Conservation (phyloP, 2,888 invertebrate species). For the Apamea epomidion region DNA sequence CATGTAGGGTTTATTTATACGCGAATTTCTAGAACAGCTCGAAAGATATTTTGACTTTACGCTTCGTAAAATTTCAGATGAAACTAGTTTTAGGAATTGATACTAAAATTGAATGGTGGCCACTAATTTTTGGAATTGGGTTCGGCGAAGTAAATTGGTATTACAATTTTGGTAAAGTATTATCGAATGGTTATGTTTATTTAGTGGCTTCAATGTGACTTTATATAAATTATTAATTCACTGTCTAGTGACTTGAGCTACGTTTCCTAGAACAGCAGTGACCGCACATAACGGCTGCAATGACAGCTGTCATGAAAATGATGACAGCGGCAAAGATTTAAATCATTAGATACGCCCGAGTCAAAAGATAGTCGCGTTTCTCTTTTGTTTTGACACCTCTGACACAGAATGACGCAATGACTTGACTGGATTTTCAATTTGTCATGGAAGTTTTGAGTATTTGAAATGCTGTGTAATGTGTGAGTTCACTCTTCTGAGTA, state of each 20-base stretch:
- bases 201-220: not conserved
- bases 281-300: not conserved
- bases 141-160: constrained; percentile 25
- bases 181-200: not conserved
- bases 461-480: not conserved
- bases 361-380: not conserved
- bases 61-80: constrained; percentile 27
- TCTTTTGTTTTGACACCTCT: not conserved
- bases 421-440: not conserved
- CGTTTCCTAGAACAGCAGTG: not conserved
- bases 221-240: constrained; percentile 2
- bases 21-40: constrained; percentile 19
- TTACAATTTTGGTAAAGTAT: constrained; percentile 13
- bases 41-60: constrained; percentile 33
- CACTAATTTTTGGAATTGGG: constrained; percentile 40
- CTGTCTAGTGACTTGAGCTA: not conserved
- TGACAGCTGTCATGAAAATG: not conserved
- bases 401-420: not conserved
- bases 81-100: constrained; percentile 23
- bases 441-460: not conserved
- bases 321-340: not conserved
- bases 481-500: not conserved
- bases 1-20: constrained; percentile 57
- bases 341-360: not conserved
- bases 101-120: constrained; percentile 42